Base-by-base conservation (phyloP, 1,140 invertebrate species). In the Hyles vespertilio region DNA sequence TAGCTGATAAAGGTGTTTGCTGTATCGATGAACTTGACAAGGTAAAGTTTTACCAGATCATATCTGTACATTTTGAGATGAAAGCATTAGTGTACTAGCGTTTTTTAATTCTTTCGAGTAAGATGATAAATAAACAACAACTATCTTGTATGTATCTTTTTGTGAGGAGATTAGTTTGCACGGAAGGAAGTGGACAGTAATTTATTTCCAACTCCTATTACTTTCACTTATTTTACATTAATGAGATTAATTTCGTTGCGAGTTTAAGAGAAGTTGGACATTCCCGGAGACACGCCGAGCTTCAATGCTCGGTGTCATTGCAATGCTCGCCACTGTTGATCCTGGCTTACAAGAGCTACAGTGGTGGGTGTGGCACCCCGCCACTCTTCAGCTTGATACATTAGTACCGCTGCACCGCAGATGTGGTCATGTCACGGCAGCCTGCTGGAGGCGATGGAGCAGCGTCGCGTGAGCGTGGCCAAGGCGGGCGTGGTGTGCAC, bases 1-100 rank as follows among this genome's bases (percentile, higher is more conserved):
- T 96, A 49, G 94, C 95, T 40, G 96, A 98, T 81, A 93, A 93
- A 77, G 98, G 97, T 0, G 94, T 93, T 50, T 99, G 97, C 84
- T 98, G 96, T 72, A 96, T 98, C 47, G 98, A 99, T 87, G 98
- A 99, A 88, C 97, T 99, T 81, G 97, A 99, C 86, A 98, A 98
- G 91, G 96, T 98, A 91, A 54, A 32, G 10, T 32, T 53, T 1
- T 10, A 12, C 5, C 12, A 3, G 2, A 22, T 11, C 2, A 10
- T 48, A n/a, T n/a, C n/a, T 6, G 3, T 48, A 48, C 7, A 46
- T 9, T 46, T 10, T 44, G 2, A 0, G 2, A 3, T 8, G 2
- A 45, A 2, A 45, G 2, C 7, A 0, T 10, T 46, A 46, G 0
- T 4, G 7, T 6, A 46, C 3, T 10, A 46, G 3, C 11, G 43